A percentile compares a stretch with the other conserved stretches of the same genome.
Evolutionary conservation across 2,113 vertebrate genomes (phyloP).

Genomic region (Cariama cristata): DNA sequence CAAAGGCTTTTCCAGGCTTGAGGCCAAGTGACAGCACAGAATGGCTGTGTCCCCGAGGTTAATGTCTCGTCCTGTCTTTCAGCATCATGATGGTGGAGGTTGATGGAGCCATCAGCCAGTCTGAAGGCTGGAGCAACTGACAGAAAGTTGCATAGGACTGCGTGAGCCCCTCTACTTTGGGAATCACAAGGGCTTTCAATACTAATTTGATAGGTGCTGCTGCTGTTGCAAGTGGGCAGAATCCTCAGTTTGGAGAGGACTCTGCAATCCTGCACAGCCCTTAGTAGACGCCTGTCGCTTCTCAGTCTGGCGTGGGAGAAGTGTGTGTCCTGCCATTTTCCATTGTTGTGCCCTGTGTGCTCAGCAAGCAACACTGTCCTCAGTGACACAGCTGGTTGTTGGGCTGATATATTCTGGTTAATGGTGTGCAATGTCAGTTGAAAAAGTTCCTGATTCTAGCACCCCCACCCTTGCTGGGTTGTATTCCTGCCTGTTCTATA

Average conservation of each 20-base stretch:
- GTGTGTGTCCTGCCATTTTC: background rate
- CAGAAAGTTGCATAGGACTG: background rate
- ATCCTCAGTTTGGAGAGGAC: background rate
- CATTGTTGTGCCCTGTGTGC: accelerated
- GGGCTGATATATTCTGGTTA: background rate
- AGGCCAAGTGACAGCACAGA: background rate
- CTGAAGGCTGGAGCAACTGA: background rate
- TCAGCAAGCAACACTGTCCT: background rate
- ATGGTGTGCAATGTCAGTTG: background rate
- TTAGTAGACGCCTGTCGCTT: background rate
- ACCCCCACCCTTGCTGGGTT: background rate
- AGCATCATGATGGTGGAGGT: background rate
- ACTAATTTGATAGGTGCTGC: background rate
- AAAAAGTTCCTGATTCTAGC: background rate
- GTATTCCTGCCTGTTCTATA: background rate
- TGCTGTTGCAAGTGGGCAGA: background rate
- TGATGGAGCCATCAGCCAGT: background rate
- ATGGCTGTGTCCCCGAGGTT: background rate
- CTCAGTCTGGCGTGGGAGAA: background rate
- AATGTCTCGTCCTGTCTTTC: background rate
- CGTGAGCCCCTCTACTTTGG: background rate
- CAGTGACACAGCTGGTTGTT: background rate
- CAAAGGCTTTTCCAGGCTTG: background rate
- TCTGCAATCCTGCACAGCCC: background rate
- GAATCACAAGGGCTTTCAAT: background rate